A percentile compares a stretch with the other conserved stretches of the same genome.
Evolutionary conservation across 2,113 vertebrate genomes (phyloP).

Genomic region (Noturus placidus): DNA sequence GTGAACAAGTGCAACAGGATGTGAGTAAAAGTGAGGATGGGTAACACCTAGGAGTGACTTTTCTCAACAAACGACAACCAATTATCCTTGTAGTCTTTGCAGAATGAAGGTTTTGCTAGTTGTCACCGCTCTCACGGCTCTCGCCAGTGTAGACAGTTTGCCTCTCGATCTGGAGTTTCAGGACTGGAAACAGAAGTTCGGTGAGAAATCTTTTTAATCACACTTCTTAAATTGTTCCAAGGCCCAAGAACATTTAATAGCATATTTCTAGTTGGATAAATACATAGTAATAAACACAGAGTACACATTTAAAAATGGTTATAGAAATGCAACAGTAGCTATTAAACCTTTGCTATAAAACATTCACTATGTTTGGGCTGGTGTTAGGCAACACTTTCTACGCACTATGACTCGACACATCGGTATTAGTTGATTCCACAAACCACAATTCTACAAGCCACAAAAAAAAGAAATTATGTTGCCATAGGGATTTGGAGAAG

Average conservation of each 20-base stretch:
- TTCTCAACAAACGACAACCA: not conserved
- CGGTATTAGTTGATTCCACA: no score
- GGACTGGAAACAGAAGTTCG: slow-evolving; percentile 74
- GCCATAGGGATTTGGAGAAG: no score
- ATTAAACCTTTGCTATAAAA: not conserved
- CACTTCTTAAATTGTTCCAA: not conserved
- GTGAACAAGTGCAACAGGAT: slow-evolving; percentile 8
- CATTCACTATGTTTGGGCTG: no score
- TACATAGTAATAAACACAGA: not conserved
- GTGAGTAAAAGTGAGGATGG: not conserved
- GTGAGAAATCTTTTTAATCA: slow-evolving; percentile 58
- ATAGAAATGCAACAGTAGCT: not conserved
- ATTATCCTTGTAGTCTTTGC: slow-evolving; percentile 14
- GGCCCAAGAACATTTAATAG: not conserved
- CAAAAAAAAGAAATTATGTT: no score
- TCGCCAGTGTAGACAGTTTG: slow-evolving; percentile 62
- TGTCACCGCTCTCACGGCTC: slow-evolving; percentile 58
- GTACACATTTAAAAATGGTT: not conserved
- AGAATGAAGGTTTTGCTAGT: slow-evolving; percentile 71
- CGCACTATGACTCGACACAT: no score
- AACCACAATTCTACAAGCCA: no score
- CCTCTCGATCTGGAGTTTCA: slow-evolving; percentile 74
- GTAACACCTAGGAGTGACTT: not conserved
- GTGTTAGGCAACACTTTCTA: no score
- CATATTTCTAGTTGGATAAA: no score